Percentiles rank a stretch among this genome's conserved stretches.
Evolutionary conservation across 2,797 vertebrate genomes (phyloP).

Genomic region (Acanthopagrus latus): DNA sequence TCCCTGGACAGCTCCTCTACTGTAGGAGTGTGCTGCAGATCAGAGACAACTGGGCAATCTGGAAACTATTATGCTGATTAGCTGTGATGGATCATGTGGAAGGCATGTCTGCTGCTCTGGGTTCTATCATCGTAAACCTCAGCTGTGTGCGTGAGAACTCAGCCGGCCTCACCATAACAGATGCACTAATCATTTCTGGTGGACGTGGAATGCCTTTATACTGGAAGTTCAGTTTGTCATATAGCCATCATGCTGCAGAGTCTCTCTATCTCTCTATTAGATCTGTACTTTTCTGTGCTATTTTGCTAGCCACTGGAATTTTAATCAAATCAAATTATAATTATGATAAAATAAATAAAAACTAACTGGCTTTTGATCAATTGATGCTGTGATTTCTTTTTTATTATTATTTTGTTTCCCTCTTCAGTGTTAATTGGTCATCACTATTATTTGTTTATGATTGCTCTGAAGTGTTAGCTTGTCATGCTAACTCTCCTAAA

Average conservation of each 20-base stretch:
- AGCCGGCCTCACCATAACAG: constrained; percentile 45
- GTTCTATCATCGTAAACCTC: constrained; percentile 66
- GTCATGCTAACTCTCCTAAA: neutral
- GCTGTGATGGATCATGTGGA: constrained; percentile 65
- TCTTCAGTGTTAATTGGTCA: neutral
- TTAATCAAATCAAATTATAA: neutral
- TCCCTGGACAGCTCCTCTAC: constrained; percentile 17
- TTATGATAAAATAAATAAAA: neutral
- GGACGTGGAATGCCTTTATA: constrained; percentile 5
- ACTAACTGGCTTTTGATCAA: neutral
- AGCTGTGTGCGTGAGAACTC: constrained; percentile 61
- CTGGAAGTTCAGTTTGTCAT: neutral
- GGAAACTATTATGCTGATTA: constrained; percentile 68
- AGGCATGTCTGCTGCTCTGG: constrained; percentile 73
- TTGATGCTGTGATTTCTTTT: neutral
- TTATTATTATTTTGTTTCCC: neutral
- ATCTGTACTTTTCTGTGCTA: neutral
- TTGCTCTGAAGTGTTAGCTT: neutral
- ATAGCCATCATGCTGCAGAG: neutral
- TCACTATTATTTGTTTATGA: neutral
- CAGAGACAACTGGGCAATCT: constrained; percentile 58
- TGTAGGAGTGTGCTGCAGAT: constrained; percentile 32
- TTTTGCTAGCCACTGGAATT: neutral
- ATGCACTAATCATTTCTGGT: constrained; percentile 18
- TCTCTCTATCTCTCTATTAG: neutral